A percentile compares a stretch with the other conserved stretches of the same genome.
These are phyloP conservation scores for Hemistola chrysoprasaria DNA, from an alignment of 2,888 invertebrate species.

Conservation along the genomic window DNA sequence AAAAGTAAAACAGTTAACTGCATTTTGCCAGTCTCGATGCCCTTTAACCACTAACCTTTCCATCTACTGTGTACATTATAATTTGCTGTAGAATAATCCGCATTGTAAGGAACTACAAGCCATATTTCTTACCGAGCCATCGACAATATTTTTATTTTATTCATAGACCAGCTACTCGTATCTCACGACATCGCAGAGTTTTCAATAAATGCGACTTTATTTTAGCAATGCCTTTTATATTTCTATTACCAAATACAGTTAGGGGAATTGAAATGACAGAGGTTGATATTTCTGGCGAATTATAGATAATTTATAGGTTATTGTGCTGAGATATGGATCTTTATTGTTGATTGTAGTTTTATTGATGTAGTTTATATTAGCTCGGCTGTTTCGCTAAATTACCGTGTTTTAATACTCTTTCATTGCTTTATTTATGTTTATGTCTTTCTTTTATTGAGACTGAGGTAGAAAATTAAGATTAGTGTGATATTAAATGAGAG, in stretches of 20 bases:
- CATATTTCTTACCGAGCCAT: constrained; percentile 11
- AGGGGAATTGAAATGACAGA: constrained; percentile 51
- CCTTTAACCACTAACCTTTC: too few relatives aligned
- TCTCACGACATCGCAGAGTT: constrained; percentile 50
- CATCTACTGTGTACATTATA: too few relatives aligned
- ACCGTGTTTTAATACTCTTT: constrained; percentile 9
- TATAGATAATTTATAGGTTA: constrained; percentile 61
- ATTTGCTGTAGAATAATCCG: too few relatives aligned
- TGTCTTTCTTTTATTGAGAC: constrained; percentile 3
- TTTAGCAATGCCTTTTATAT: constrained; percentile 60
- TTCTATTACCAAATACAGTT: constrained; percentile 61
- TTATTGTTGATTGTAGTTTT: constrained; percentile 59
- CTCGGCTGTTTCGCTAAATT: constrained; percentile 12
- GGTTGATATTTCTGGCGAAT: constrained; percentile 43
- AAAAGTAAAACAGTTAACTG: too few relatives aligned
- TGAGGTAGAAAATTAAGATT: too few relatives aligned
- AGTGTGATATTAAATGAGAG: too few relatives aligned
- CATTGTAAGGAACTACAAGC: too few relatives aligned
- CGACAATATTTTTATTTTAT: constrained; percentile 62
- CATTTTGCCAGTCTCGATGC: too few relatives aligned
- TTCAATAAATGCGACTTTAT: constrained; percentile 67
- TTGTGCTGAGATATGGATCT: constrained; percentile 65
- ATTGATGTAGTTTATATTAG: constrained; percentile 34
- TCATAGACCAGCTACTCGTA: constrained; percentile 51
- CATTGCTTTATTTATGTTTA: constrained; percentile 10